Base-by-base conservation (phyloP, 2,888 invertebrate species). In the Cloeon dipterum region DNA sequence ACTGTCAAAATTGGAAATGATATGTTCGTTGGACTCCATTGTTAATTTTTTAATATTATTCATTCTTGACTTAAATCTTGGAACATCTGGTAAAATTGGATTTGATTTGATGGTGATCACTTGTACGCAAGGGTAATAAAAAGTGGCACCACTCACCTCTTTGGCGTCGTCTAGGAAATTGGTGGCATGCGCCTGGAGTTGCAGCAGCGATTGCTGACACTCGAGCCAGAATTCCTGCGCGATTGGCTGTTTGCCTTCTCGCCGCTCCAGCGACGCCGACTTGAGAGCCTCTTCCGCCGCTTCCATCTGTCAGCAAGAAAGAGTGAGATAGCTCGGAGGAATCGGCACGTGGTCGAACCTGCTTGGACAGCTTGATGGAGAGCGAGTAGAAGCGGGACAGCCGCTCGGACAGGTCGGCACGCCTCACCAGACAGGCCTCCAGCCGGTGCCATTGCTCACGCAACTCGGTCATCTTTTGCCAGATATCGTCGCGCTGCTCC, bases 371-470 rank as follows among this genome's bases (percentile, higher is more conserved):
- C 50, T 69, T 66, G 40, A 70, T 66, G 16, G 74, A 72, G 42
- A 69, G 66, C 48, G 68, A 66, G 46, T 76, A 74, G 56, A 81
- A 79, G 44, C 74, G 68, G 29, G 74, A 68, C 48, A 77, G 76
- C 42, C 70, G 54, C 29, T 66, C 64, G 13, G 71, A 66, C 14
- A 78, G 57, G 42, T 71, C 68, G 40, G 79, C 65, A 42, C 62
- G 50, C 39, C 60, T 61, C 40, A 71, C 62, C 5, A 75, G 54
- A 19, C 66, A 51, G 42, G 64, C 64, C 46, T 69, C 68, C 5
- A 72, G 56, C 41, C 66, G 63, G 20, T 65, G 58, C 74, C 74
- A 75, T 35, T 68, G 63, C 25, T 67, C 63, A 40, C 67, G 65
- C 21, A 75, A 51, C 1, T 65, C 60, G 42, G 70, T 67, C 4